Conservation (phyloP, 2,113 vertebrate genomes). For the Aspidoscelis tigris region DNA sequence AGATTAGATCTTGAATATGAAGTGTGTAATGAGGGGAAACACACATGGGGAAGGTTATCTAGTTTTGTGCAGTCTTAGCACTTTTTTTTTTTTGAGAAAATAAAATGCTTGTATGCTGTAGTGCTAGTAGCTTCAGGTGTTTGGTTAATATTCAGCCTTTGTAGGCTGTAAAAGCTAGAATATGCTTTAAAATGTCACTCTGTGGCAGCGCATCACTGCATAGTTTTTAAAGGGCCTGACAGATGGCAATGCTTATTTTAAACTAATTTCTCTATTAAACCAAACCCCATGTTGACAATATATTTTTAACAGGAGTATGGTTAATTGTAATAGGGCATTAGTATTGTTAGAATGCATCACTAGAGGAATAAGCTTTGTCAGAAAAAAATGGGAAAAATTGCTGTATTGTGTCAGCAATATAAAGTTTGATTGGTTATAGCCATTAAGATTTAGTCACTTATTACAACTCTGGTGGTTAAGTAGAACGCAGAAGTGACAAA, state of each 20-base stretch:
- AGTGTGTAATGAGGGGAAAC: slow-evolving; percentile 43
- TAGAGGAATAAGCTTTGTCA: not conserved
- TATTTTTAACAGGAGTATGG: slow-evolving; percentile 46
- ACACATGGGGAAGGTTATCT: slow-evolving; percentile 22
- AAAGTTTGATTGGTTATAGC: accelerated
- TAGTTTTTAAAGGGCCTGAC: slow-evolving; percentile 42
- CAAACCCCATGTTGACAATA: slow-evolving; percentile 49
- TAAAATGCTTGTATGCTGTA: slow-evolving; percentile 57
- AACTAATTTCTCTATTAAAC: slow-evolving; percentile 65
- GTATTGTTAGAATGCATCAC: slow-evolving; percentile 7
- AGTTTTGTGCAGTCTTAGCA: slow-evolving; percentile 43
- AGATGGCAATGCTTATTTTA: slow-evolving; percentile 66
- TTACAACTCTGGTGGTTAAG: not conserved
- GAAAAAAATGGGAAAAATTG: not conserved
- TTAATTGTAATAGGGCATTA: slow-evolving; percentile 33
- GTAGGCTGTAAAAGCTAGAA: slow-evolving; percentile 27
- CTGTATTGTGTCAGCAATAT: not conserved
- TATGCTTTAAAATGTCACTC: slow-evolving; percentile 50
- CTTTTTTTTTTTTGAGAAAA: not conserved
- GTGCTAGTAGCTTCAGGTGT: slow-evolving; percentile 67
- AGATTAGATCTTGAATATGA: slow-evolving; percentile 11
- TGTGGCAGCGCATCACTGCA: slow-evolving; percentile 42
- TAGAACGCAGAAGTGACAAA: not conserved
- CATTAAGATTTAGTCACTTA: not conserved
- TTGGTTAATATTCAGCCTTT: slow-evolving; percentile 59